Evolutionary conservation across 2,888 invertebrate genomes (phyloP).

Genomic region (Yponomeuta malinellus): DNA sequence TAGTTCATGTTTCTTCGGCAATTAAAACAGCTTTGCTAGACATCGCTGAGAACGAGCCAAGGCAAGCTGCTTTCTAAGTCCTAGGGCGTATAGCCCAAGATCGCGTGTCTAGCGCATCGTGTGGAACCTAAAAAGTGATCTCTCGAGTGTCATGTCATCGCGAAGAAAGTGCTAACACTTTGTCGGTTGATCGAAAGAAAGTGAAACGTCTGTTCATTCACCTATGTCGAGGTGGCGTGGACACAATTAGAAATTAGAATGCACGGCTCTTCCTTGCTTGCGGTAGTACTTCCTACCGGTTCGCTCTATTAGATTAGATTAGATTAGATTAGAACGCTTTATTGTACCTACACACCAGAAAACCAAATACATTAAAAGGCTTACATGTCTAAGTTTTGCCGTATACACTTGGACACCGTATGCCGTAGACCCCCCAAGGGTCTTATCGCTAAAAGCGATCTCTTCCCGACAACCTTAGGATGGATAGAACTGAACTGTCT

Average conservation of each 20-base stretch:
- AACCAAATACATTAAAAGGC: no score
- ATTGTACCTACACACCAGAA: no score
- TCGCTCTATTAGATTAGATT: no score
- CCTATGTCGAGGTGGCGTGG: conserved; percentile 32
- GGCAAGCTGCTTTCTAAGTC: neutral
- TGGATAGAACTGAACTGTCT: no score
- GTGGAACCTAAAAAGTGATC: conserved; percentile 1
- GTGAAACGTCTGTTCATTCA: conserved; percentile 60
- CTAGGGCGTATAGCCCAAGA: neutral
- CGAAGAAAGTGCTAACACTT: neutral
- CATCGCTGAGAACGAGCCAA: neutral
- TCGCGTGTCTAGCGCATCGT: neutral
- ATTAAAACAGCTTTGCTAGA: neutral
- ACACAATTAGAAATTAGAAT: neutral
- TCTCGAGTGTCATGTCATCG: conserved; percentile 10
- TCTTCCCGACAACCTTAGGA: no score
- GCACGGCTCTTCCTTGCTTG: neutral
- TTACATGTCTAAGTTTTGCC: no score
- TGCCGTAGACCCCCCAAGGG: no score
- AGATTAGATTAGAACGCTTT: no score
- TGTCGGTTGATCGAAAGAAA: conserved; percentile 34
- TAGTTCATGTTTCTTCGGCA: neutral
- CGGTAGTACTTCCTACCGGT: no score
- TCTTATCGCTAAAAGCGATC: no score
- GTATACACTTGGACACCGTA: no score